Evolutionary conservation across 1,140 invertebrate species (phyloP).

Genomic region (Aphaenogaster floridana): DNA sequence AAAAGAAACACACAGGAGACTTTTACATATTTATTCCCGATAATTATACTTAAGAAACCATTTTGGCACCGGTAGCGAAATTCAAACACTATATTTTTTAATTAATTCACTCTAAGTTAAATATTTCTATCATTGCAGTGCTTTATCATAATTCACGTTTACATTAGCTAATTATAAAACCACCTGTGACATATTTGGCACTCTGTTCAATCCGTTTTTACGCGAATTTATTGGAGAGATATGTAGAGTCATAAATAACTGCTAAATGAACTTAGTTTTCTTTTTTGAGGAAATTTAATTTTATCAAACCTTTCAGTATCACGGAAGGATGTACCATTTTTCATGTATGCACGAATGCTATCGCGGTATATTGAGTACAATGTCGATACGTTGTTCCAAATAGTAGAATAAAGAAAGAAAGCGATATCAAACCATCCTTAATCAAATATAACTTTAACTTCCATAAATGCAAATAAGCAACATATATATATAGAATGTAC

Average conservation of each 20-base stretch:
- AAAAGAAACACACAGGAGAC: not conserved
- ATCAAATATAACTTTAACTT: not conserved
- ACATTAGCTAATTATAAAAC: conserved; percentile 40
- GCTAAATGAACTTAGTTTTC: not conserved
- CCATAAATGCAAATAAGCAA: conserved; percentile 1
- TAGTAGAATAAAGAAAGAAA: not conserved
- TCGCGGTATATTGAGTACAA: not conserved
- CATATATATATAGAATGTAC: not conserved
- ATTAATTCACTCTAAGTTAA: conserved; percentile 35
- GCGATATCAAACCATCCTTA: not conserved
- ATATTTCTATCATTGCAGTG: not conserved
- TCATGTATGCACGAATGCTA: not conserved
- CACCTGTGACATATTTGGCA: conserved; percentile 57
- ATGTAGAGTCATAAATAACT: conserved; percentile 39
- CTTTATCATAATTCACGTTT: conserved; percentile 11
- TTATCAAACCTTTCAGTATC: conserved; percentile 19
- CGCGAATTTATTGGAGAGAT: not conserved
- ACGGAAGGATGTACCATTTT: conserved; percentile 15
- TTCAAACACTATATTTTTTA: conserved; percentile 17
- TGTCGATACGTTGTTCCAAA: conserved; percentile 3
- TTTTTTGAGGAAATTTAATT: conserved; percentile 40
- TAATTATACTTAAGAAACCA: not conserved
- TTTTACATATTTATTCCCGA: not conserved
- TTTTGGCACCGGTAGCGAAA: not conserved
- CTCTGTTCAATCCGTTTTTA: conserved; percentile 29